phyloP scores from a whole-genome alignment of 2,113 vertebrate species.

The Nothobranchius furzeri region DNA sequence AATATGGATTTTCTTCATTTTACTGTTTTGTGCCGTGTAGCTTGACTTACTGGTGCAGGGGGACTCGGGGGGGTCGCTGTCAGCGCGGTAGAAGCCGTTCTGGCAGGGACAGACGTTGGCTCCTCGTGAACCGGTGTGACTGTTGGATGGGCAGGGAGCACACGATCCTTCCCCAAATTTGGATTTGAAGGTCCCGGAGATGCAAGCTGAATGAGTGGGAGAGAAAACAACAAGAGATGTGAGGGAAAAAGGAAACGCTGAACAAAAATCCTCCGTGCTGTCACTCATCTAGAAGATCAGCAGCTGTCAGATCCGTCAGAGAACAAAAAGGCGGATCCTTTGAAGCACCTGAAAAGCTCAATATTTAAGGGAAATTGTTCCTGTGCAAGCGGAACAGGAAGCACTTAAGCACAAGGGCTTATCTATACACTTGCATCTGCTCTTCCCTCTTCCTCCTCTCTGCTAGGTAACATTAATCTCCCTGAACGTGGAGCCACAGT shows the following conservation, averaged over 20 bases:
- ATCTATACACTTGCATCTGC: slow-evolving; percentile 63
- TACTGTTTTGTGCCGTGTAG: slow-evolving; percentile 2
- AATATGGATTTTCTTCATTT: background rate
- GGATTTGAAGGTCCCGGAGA: slow-evolving; percentile 91
- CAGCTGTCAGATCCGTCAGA: slow-evolving; percentile 39
- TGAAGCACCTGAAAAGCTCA: slow-evolving; percentile 21
- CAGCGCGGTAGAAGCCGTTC: slow-evolving; percentile 90
- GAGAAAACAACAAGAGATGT: slow-evolving; percentile 29
- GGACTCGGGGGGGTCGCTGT: slow-evolving; percentile 87
- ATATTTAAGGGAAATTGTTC: slow-evolving; percentile 29
- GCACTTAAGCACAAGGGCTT: slow-evolving; percentile 43
- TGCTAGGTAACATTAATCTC: slow-evolving; percentile 64
- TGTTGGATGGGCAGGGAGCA: slow-evolving; percentile 89
- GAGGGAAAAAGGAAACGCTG: slow-evolving; percentile 6
- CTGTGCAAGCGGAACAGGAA: slow-evolving; percentile 15
- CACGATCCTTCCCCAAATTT: slow-evolving; percentile 92
- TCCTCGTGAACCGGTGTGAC: slow-evolving; percentile 86
- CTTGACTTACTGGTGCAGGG: slow-evolving; percentile 92
- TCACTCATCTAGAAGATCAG: slow-evolving; percentile 47
- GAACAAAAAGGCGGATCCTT: slow-evolving; percentile 25
- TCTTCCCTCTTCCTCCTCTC: slow-evolving; percentile 42
- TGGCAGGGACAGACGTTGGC: slow-evolving; percentile 90
- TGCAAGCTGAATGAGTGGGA: slow-evolving; percentile 81
- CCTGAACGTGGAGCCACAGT: slow-evolving; percentile 40
- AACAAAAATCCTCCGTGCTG: slow-evolving; percentile 5